Conservation (phyloP, 2,113 vertebrate species). For the Sylvia atricapilla region DNA sequence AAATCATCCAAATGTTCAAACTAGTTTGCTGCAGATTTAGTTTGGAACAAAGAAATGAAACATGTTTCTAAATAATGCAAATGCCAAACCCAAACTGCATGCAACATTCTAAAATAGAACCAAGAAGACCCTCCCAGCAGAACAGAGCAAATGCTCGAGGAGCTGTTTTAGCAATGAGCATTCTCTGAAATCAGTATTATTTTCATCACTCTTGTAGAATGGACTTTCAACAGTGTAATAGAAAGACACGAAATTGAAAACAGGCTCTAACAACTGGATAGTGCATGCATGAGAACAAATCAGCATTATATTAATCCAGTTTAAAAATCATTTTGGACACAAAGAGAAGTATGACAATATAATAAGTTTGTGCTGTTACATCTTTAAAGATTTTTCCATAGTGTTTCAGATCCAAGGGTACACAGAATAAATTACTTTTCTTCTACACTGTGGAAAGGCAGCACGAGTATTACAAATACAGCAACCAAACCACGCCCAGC, state of each 20-base stretch:
- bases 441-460: neutral
- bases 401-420: neutral
- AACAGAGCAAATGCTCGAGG: neutral
- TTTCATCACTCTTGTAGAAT: conserved; percentile 25
- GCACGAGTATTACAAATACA: neutral
- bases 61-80: conserved; percentile 21
- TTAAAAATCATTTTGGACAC: neutral
- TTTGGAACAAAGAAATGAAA: conserved; percentile 2
- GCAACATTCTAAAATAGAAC: conserved; percentile 22
- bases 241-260: conserved; percentile 25
- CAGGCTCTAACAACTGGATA: conserved; percentile 14
- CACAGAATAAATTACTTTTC: neutral
- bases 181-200: neutral
- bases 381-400: neutral
- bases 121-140: neutral
- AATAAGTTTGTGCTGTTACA: neutral
- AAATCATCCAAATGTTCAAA: conserved; percentile 2
- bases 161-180: neutral
- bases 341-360: neutral
- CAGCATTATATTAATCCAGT: neutral
- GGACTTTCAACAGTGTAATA: conserved; percentile 14
- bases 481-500: neutral
- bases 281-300: neutral
- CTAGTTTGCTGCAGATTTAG: neutral
- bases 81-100: conserved; percentile 24